Percentiles rank a stretch among this genome's conserved stretches.
Conservation (phyloP, 2,888 invertebrate genomes). For the Busseola fusca region DNA sequence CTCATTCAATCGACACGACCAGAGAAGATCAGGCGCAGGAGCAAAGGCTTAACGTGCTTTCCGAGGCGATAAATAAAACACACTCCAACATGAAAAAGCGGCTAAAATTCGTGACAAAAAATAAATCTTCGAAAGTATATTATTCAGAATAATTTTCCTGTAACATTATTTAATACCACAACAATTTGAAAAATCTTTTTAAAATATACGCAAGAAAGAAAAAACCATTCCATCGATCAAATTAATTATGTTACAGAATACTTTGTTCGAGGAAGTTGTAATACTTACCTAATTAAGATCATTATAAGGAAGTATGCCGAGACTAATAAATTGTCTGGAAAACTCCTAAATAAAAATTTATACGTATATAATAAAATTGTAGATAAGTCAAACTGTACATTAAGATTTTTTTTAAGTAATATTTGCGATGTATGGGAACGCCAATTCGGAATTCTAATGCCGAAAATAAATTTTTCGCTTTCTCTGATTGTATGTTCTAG, state of each 20-base stretch:
- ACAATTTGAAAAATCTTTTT: slow-evolving; percentile 39
- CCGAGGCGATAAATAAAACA: background rate
- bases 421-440: background rate
- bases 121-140: slow-evolving; percentile 5
- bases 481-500: background rate
- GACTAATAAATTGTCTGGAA: slow-evolving; percentile 31
- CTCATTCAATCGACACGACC: no score
- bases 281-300: slow-evolving; percentile 52
- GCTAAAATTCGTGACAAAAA: slow-evolving; percentile 11
- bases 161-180: slow-evolving; percentile 16
- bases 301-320: slow-evolving; percentile 41
- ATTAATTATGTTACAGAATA: slow-evolving; percentile 62
- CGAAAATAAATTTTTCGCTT: background rate
- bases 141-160: slow-evolving; percentile 18
- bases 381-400: background rate
- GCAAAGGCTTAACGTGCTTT: background rate
- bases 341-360: slow-evolving; percentile 10
- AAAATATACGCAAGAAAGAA: slow-evolving; percentile 31
- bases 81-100: background rate
- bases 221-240: slow-evolving; percentile 61
- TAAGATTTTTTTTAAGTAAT: background rate
- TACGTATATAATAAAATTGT: background rate
- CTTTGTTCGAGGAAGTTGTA: slow-evolving; percentile 56
- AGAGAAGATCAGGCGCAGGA: background rate
- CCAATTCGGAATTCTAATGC: background rate